These are phyloP conservation scores for Polymixis flavicincta DNA, from an alignment of 2,888 invertebrate genomes.

Conservation along the genomic window DNA sequence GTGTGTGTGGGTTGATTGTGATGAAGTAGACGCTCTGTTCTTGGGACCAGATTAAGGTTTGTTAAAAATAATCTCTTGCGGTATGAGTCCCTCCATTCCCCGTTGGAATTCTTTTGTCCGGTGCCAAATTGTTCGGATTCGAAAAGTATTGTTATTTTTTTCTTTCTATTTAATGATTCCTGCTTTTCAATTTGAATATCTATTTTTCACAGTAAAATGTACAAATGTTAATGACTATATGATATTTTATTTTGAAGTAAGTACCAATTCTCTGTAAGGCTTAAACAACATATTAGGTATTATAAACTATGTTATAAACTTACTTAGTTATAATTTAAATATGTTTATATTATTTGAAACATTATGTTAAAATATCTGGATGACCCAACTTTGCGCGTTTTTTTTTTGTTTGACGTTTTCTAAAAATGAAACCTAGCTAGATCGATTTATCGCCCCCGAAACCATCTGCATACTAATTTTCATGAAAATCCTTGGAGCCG, in stretches of 20 bases:
- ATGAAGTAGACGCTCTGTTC: conserved; percentile 34
- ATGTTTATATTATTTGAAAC: neutral
- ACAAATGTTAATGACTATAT: conserved; percentile 3
- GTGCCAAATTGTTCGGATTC: conserved; percentile 47
- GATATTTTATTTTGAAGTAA: conserved; percentile 13
- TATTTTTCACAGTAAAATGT: conserved; percentile 1
- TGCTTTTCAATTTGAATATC: conserved; percentile 26
- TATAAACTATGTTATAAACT: neutral
- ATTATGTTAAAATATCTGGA: too few species aligned
- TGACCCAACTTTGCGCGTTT: too few species aligned
- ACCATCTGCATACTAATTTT: too few species aligned
- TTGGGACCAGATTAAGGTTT: conserved; percentile 48
- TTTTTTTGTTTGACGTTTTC: too few species aligned
- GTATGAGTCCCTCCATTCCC: conserved; percentile 37
- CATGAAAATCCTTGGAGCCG: too few species aligned
- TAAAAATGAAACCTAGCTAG: too few species aligned
- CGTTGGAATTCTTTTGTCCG: conserved; percentile 53
- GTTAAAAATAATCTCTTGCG: conserved; percentile 61
- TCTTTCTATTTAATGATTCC: conserved; percentile 33
- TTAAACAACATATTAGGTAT: neutral
- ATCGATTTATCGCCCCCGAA: too few species aligned
- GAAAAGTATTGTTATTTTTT: conserved; percentile 47
- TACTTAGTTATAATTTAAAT: neutral
- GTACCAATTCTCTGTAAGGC: neutral
- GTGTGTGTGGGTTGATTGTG: conserved; percentile 59